These are phyloP conservation scores for Edolisoma coerulescens DNA, from an alignment of 2,113 vertebrate genomes.

Conservation along the genomic window DNA sequence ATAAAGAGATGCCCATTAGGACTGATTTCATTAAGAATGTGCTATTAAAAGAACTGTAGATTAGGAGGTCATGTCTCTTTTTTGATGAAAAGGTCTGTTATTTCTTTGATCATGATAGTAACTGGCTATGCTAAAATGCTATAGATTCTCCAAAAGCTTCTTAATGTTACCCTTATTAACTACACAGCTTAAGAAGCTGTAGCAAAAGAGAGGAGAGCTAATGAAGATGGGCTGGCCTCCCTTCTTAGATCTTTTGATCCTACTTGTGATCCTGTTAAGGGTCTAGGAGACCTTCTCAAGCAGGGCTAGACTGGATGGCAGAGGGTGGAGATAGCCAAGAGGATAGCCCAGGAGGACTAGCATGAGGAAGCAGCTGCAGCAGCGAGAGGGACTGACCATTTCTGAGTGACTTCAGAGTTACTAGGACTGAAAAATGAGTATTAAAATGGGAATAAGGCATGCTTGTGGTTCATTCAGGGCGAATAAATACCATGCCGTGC, in stretches of 20 bases:
- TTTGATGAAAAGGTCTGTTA: neutral
- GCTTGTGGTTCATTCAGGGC: neutral
- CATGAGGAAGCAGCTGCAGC: neutral
- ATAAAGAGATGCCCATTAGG: constrained; percentile 21
- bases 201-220: neutral
- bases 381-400: neutral
- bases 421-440: neutral
- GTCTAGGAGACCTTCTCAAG: neutral
- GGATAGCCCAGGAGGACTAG: neutral
- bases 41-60: constrained; percentile 17
- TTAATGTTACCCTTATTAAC: neutral
- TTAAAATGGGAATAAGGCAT: neutral
- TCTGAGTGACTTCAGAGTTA: neutral
- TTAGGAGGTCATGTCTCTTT: constrained; percentile 10
- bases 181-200: neutral
- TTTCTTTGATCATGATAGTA: constrained; percentile 31
- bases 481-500: neutral
- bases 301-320: neutral
- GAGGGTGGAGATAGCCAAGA: neutral
- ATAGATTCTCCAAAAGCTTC: neutral
- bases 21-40: constrained; percentile 1
- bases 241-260: neutral
- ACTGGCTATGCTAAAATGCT: neutral
- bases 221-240: neutral
- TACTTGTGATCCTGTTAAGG: neutral